Evolutionary conservation across 2,888 invertebrate species (phyloP).

Genomic region (Steinernema hermaphroditum): DNA sequence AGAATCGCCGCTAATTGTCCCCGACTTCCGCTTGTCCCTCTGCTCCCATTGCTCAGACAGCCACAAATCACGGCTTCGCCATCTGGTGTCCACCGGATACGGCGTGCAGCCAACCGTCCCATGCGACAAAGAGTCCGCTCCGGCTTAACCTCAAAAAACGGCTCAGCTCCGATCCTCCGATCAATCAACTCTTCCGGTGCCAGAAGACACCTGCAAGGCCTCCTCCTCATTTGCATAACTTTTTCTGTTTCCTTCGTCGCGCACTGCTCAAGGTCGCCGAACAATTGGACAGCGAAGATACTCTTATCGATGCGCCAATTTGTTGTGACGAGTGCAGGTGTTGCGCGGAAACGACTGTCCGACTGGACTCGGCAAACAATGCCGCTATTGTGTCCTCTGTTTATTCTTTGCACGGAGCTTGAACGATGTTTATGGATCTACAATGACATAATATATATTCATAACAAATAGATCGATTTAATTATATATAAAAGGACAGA

Average conservation of each 20-base stretch:
- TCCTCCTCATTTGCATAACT: conserved; percentile 22
- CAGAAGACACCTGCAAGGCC: conserved; percentile 4
- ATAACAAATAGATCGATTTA: too few species aligned
- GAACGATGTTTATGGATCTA: too few species aligned
- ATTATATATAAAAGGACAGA: too few species aligned
- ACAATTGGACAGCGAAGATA: not conserved
- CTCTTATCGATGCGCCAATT: not conserved
- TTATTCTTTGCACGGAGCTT: too few species aligned
- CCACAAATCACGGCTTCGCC: conserved; percentile 15
- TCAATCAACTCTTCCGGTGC: not conserved
- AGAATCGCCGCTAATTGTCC: conserved; percentile 1
- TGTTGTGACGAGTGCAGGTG: not conserved
- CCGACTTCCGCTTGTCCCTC: not conserved
- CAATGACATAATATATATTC: too few species aligned
- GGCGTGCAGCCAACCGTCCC: not conserved
- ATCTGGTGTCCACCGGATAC: conserved; percentile 16
- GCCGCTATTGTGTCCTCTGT: too few species aligned
- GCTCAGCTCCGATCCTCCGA: not conserved
- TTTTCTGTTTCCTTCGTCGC: conserved; percentile 15
- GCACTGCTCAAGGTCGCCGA: conserved; percentile 18
- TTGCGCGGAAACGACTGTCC: too few species aligned
- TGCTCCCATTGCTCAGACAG: not conserved
- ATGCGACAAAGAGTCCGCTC: not conserved
- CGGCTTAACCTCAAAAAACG: conserved; percentile 4
- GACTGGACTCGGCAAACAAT: too few species aligned